phyloP scores from a whole-genome alignment of 2,797 vertebrate genomes.

The Gallinago nigripennis region DNA sequence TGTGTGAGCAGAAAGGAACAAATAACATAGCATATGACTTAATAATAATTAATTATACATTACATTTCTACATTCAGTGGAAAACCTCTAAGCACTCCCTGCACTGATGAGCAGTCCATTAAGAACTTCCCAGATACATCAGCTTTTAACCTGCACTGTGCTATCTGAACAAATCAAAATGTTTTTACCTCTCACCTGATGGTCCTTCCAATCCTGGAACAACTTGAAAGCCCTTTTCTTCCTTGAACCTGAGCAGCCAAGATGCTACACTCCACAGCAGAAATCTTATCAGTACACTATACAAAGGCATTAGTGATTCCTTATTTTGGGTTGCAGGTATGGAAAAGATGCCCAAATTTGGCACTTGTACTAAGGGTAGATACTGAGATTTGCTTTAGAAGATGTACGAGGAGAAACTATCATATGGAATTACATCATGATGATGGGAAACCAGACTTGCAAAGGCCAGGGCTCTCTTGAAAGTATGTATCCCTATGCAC shows the following conservation, averaged over 20 bases:
- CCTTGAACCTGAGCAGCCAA: not conserved
- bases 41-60: not conserved
- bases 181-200: not conserved
- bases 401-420: not conserved
- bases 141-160: not conserved
- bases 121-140: not conserved
- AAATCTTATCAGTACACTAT: not conserved
- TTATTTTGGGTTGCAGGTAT: not conserved
- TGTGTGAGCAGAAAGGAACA: not conserved
- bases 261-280: not conserved
- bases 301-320: not conserved
- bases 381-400: not conserved
- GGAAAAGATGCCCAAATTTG: not conserved
- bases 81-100: not conserved
- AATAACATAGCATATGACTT: not conserved
- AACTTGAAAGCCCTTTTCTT: not conserved
- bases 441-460: not conserved
- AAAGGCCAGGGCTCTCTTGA: not conserved
- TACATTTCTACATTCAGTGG: not conserved
- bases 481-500: rapidly evolving
- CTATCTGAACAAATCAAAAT: not conserved
- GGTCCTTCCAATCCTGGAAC: not conserved
- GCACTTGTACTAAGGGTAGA: not conserved
- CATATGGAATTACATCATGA: not conserved
- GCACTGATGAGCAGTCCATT: not conserved